Evolutionary conservation across 30 jellyfish, hydroid and myxozoan genomes (phyloP).

Genomic region (Turritopsis rubra): DNA sequence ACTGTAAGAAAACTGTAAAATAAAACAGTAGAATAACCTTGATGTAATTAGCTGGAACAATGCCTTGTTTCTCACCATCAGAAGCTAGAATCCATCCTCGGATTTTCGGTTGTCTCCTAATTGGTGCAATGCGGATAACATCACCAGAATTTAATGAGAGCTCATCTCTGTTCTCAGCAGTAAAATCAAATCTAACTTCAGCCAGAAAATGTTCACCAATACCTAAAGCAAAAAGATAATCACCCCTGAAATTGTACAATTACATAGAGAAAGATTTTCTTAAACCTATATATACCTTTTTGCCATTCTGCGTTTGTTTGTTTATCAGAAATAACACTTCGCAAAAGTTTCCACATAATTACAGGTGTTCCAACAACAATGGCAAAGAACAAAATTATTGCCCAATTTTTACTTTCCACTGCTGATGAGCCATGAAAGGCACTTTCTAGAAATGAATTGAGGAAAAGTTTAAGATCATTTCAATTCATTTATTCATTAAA

Average conservation of each 20-base stretch:
- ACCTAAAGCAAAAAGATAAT: slow-evolving; percentile 36
- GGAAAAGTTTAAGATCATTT: not conserved
- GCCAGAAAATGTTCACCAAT: slow-evolving; percentile 65
- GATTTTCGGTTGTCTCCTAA: slow-evolving; percentile 65
- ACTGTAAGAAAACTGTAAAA: too few species aligned
- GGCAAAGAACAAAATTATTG: slow-evolving; percentile 63
- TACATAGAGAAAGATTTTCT: not conserved
- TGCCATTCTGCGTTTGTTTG: slow-evolving; percentile 47
- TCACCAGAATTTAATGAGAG: slow-evolving; percentile 47
- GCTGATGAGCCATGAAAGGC: slow-evolving; percentile 18
- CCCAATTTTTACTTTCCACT: slow-evolving; percentile 51
- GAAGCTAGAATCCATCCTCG: slow-evolving; percentile 86
- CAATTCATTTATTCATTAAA: too few species aligned
- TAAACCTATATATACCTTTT: slow-evolving; percentile 32
- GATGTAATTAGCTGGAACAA: slow-evolving; percentile 78
- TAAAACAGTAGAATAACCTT: slow-evolving; percentile 34
- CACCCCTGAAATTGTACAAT: too few species aligned
- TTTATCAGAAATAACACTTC: slow-evolving; percentile 32
- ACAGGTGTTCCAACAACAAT: slow-evolving; percentile 80
- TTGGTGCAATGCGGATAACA: slow-evolving; percentile 76
- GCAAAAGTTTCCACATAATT: slow-evolving; percentile 76
- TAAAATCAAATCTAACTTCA: slow-evolving; percentile 45
- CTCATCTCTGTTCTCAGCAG: slow-evolving; percentile 66
- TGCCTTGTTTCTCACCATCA: slow-evolving; percentile 66
- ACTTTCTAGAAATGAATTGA: not conserved